Percentiles rank a stretch among this genome's conserved stretches.
Conservation (phyloP, 2,888 invertebrate species). For the Ichneumon xanthorius region DNA sequence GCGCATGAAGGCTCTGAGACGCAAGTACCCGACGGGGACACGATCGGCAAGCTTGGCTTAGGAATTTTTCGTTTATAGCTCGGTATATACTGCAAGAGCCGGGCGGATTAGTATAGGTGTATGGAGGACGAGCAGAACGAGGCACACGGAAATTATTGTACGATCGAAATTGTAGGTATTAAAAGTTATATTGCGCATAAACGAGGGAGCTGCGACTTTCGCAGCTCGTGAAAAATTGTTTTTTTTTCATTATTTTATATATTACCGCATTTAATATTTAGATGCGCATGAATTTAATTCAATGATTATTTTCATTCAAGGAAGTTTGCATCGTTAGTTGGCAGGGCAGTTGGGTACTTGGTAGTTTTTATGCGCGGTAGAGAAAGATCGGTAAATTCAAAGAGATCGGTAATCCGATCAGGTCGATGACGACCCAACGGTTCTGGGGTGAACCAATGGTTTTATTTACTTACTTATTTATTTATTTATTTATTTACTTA, state of each 20-base stretch:
- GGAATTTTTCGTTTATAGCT: conserved; percentile 66
- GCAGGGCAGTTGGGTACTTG: background rate
- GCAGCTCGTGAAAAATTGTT: conserved; percentile 53
- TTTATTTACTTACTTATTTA: conserved; percentile 21
- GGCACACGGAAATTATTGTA: conserved; percentile 63
- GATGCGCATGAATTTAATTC: conserved; percentile 46
- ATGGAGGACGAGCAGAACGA: conserved; percentile 53
- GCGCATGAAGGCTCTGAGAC: conserved; percentile 34
- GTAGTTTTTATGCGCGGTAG: background rate
- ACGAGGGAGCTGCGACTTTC: conserved; percentile 43
- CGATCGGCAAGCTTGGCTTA: conserved; percentile 48
- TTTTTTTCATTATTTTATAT: conserved; percentile 13
- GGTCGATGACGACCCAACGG: conserved; percentile 23
- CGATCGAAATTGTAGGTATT: conserved; percentile 65
- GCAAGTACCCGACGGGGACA: conserved; percentile 53
- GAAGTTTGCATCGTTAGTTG: background rate
- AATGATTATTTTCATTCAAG: background rate
- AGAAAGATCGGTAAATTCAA: background rate
- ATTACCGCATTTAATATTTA: conserved; percentile 30
- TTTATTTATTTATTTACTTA: conserved; percentile 25
- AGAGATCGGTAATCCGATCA: background rate
- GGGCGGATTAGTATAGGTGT: conserved; percentile 15
- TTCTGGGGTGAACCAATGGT: conserved; percentile 35
- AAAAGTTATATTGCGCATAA: conserved; percentile 64
- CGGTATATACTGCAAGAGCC: conserved; percentile 20